A percentile compares a stretch with the other conserved stretches of the same genome.
phyloP scores from a whole-genome alignment of 2,888 invertebrate species.

The Callyntrura sp. region DNA sequence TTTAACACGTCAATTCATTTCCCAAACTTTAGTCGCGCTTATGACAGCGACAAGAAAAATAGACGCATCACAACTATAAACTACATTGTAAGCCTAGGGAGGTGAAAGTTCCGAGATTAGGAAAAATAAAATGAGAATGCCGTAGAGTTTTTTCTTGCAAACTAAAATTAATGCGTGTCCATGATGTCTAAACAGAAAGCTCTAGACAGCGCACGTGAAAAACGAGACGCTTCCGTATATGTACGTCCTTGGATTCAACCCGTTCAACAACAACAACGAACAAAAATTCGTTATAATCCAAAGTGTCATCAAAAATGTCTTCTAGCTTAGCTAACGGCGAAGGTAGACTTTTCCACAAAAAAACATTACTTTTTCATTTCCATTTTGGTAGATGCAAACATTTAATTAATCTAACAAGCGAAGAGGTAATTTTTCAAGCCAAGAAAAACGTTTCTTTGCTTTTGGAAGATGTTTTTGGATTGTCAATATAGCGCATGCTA shows the following conservation, averaged over 20 bases:
- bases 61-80: neutral
- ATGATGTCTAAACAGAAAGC: too few relatives aligned
- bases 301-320: too few relatives aligned
- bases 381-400: neutral
- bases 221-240: neutral
- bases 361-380: conserved; percentile 17
- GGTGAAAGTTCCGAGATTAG: neutral
- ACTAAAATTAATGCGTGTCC: too few relatives aligned
- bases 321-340: too few relatives aligned
- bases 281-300: too few relatives aligned
- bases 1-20: conserved; percentile 41
- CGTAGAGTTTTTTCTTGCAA: neutral
- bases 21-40: neutral
- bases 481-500: too few relatives aligned
- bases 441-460: neutral
- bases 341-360: neutral
- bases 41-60: neutral
- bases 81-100: neutral
- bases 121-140: too few relatives aligned
- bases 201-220: neutral
- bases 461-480: neutral
- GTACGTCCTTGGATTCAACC: too few relatives aligned
- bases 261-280: too few relatives aligned
- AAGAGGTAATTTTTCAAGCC: neutral
- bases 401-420: conserved; percentile 6